phyloP scores from a whole-genome alignment of 2,888 invertebrate species.

The Hydriomena furcata region DNA sequence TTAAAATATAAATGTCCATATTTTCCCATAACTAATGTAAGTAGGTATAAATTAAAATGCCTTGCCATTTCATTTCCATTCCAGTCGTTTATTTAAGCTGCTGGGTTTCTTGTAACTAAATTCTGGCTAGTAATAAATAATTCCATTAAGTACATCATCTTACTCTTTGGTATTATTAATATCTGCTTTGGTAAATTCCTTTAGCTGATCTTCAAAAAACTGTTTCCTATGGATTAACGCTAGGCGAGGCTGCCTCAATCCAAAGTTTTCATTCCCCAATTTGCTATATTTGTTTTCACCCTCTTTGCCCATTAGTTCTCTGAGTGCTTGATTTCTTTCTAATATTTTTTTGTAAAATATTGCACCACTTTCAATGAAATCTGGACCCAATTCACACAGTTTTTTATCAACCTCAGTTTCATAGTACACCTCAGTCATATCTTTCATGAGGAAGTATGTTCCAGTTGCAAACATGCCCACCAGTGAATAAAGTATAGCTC shows the following conservation, averaged over 20 bases:
- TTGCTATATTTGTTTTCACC: constrained; percentile 86
- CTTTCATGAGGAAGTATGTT: constrained; percentile 86
- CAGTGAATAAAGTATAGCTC: constrained; percentile 78
- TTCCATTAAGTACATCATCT: constrained; percentile 11
- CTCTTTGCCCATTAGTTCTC: constrained; percentile 85
- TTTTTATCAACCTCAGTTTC: constrained; percentile 86
- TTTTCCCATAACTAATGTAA: no score
- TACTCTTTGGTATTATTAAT: constrained; percentile 24
- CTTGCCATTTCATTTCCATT: background rate
- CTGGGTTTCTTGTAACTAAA: background rate
- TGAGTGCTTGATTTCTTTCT: constrained; percentile 88
- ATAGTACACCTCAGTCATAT: constrained; percentile 84
- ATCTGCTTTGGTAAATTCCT: constrained; percentile 50
- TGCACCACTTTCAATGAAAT: constrained; percentile 88
- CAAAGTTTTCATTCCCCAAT: constrained; percentile 87
- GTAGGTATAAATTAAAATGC: no score
- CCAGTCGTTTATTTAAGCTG: background rate
- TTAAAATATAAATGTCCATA: no score
- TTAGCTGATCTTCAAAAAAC: constrained; percentile 84
- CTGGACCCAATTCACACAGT: constrained; percentile 83
- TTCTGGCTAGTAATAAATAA: no score
- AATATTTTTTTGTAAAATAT: constrained; percentile 90
- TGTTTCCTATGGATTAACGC: constrained; percentile 86
- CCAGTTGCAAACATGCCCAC: constrained; percentile 82
- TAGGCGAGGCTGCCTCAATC: constrained; percentile 85